phyloP scores from a whole-genome alignment of 2,113 vertebrate genomes.

The Microcebus ravelobensis region DNA sequence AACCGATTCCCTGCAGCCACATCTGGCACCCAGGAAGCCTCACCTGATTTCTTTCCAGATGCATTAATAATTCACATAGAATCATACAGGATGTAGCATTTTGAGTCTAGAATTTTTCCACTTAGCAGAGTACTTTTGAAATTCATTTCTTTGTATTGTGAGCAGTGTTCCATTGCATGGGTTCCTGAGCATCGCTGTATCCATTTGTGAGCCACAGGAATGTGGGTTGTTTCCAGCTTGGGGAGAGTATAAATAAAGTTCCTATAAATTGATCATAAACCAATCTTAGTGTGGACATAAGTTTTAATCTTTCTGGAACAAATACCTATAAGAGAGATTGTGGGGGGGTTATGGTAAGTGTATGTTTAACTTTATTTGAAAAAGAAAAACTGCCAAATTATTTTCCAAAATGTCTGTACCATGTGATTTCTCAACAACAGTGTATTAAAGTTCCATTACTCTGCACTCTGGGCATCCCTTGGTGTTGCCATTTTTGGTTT shows the following conservation, averaged over 20 bases:
- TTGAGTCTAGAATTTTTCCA: too few species aligned
- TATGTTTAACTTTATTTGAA: not conserved
- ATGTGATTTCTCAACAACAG: too few species aligned
- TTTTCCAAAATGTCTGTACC: not conserved
- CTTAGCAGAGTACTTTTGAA: too few species aligned
- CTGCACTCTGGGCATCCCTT: not conserved
- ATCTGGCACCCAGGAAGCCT: too few species aligned
- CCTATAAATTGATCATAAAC: not conserved
- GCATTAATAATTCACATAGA: too few species aligned
- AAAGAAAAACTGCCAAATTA: not conserved
- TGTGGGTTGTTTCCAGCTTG: not conserved
- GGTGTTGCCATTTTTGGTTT: not conserved
- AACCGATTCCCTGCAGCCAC: not conserved
- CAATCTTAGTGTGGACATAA: not conserved
- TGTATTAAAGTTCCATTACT: rapidly evolving
- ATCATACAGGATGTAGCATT: not conserved
- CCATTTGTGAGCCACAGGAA: too few species aligned
- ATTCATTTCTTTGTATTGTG: not conserved
- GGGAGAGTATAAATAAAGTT: not conserved
- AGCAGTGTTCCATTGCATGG: not conserved
- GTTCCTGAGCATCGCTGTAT: too few species aligned
- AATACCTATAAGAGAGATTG: not conserved
- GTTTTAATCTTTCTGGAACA: not conserved
- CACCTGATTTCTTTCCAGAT: not conserved
- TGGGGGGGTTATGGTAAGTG: not conserved